phyloP scores from a whole-genome alignment of 2,888 invertebrate genomes.

The Drosophila kuntzei region DNA sequence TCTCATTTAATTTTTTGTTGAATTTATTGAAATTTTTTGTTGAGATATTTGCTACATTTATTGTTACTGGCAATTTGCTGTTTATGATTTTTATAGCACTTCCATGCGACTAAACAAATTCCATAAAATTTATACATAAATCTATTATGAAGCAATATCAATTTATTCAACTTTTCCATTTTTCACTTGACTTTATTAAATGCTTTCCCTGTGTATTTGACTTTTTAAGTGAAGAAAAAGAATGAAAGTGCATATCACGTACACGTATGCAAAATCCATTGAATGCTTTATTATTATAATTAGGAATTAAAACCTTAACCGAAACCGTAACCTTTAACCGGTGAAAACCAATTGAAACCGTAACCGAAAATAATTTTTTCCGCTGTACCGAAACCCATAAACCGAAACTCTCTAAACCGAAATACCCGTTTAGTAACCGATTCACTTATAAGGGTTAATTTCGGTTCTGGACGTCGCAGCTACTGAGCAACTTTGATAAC shows the following conservation, averaged over 20 bases:
- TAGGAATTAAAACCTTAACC: too few relatives aligned
- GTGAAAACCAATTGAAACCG: too few relatives aligned
- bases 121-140: conserved; percentile 62
- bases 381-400: too few relatives aligned
- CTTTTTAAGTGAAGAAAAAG: conserved; percentile 20
- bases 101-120: conserved; percentile 70
- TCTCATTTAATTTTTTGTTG: conserved; percentile 9
- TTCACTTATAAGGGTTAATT: too few relatives aligned
- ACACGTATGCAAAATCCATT: conserved; percentile 21
- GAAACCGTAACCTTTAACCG: neutral
- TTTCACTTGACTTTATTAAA: conserved; percentile 44
- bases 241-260: conserved; percentile 29
- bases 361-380: too few relatives aligned
- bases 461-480: too few relatives aligned
- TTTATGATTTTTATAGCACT: conserved; percentile 71
- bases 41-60: conserved; percentile 33
- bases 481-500: too few relatives aligned
- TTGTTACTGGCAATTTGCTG: conserved; percentile 47
- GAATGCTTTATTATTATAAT: neutral
- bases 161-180: conserved; percentile 33
- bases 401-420: too few relatives aligned
- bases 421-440: too few relatives aligned
- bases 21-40: conserved; percentile 22
- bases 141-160: conserved; percentile 52
- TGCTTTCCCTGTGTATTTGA: neutral